Evolutionary conservation across 2,113 vertebrate genomes (phyloP), one percentile per base, ranked within the genome.

Genomic region (Epinephelus fuscoguttatus): DNA sequence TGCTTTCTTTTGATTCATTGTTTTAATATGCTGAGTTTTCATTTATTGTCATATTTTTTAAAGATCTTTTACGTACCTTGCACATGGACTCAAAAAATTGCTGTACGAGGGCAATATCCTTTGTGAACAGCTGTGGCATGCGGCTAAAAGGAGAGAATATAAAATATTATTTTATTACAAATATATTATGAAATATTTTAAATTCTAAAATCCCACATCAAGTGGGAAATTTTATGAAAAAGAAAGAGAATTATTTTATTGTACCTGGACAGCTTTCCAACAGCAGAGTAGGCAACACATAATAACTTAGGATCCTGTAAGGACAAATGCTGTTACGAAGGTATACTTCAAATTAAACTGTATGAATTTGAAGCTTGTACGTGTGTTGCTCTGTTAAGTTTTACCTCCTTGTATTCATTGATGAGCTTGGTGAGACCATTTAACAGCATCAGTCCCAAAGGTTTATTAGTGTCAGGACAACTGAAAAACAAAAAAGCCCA

Each of bases 401-500:
- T 84, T 95, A 99, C 98, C 96, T 99, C 98, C 92, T 99, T 99
- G 91, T 98, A 98, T 91, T 99, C 98, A 90, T 98, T 99, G 73
- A 99, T 99, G 83, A 99, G 95, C 82, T 99, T 99, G 62, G 98
- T 99, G n/a, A 99, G 97, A 64, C 98, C 98, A 92, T 99, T 99
- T 68, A 99, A 95, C 88, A 99, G 96, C 98, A 99, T 98, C n/a
- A 98, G 95, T 64, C 98, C 98, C 80, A 99, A 91, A 1, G 98
- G 98, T 57, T 99, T 99, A 94, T 99, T 99, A 85, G 95, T 96
- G 89, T 99, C 98, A 70, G 98, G 98, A 77, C 98, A 99, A 82
- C 98, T 99, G 93, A 6, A 85, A 85, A 81, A 64, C 2, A 62
- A 23, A 8, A 23, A 27, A 68, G 4, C 3, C 17, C 8, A 37